Conservation (phyloP, 2,113 vertebrate species). For the Rhegmatorhina hoffmannsi region DNA sequence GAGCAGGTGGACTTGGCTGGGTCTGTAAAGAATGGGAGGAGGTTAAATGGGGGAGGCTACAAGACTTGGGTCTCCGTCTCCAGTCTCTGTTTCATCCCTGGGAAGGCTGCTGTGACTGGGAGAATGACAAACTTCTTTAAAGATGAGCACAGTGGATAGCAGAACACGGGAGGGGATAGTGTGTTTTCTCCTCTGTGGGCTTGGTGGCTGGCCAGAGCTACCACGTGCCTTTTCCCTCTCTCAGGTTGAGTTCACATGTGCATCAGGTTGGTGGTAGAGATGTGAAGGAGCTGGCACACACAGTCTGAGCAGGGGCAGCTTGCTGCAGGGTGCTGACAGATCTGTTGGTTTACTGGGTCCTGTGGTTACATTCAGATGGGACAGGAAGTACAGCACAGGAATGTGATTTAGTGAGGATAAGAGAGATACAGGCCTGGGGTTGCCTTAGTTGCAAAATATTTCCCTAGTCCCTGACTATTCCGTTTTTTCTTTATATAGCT, state of each 20-base stretch:
- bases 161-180: background rate
- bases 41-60: background rate
- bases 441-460: background rate
- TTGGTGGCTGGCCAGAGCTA: background rate
- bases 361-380: background rate
- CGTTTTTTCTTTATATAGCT: background rate
- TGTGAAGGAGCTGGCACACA: background rate
- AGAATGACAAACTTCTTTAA: background rate
- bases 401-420: background rate
- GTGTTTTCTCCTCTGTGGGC: background rate
- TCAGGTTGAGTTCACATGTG: background rate
- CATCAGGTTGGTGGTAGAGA: background rate
- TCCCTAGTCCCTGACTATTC: background rate
- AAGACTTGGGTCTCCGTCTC: accelerated
- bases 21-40: background rate
- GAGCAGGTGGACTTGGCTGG: background rate
- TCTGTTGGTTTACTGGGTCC: background rate
- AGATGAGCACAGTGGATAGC: background rate
- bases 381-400: background rate
- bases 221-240: background rate
- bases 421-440: background rate
- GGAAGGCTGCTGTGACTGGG: background rate
- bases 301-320: background rate
- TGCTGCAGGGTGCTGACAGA: background rate
- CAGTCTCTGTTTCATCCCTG: background rate